A percentile compares a stretch with the other conserved stretches of the same genome.
These are phyloP conservation scores for Struthidea cinerea DNA, from an alignment of 2,113 vertebrate genomes.

Conservation along the genomic window DNA sequence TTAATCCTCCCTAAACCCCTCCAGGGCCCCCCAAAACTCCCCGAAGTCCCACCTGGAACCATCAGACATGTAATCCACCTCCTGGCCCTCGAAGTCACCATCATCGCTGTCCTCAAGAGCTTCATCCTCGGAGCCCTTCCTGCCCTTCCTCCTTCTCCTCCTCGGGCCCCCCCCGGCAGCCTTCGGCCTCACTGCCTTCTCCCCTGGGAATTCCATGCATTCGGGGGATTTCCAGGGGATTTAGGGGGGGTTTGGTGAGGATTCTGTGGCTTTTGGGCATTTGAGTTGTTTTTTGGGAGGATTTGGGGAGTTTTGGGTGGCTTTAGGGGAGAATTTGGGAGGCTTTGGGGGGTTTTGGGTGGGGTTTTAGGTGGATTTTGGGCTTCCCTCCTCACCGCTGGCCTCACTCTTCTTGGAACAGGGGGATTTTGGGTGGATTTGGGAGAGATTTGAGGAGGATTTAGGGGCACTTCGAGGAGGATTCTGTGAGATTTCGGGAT, in stretches of 20 bases:
- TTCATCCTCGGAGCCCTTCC: background rate
- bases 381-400: background rate
- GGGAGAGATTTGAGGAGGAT: background rate
- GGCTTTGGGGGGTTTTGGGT: background rate
- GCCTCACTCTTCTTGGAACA: too few species aligned
- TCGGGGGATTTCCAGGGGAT: too few species aligned
- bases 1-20: background rate
- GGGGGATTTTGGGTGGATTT: background rate
- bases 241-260: background rate
- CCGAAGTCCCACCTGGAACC: background rate
- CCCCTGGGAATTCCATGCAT: background rate
- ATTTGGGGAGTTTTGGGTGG: background rate
- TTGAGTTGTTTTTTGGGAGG: too few species aligned
- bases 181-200: background rate
- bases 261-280: background rate
- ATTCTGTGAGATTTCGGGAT: background rate
- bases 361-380: background rate
- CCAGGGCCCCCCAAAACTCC: background rate
- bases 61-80: background rate
- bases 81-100: background rate
- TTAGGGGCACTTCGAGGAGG: background rate
- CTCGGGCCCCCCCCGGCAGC: accelerated
- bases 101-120: background rate
- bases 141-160: background rate
- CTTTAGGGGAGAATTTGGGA: too few species aligned